Evolutionary conservation across 1,140 invertebrate genomes (phyloP).

Genomic region (Bombus confusus): DNA sequence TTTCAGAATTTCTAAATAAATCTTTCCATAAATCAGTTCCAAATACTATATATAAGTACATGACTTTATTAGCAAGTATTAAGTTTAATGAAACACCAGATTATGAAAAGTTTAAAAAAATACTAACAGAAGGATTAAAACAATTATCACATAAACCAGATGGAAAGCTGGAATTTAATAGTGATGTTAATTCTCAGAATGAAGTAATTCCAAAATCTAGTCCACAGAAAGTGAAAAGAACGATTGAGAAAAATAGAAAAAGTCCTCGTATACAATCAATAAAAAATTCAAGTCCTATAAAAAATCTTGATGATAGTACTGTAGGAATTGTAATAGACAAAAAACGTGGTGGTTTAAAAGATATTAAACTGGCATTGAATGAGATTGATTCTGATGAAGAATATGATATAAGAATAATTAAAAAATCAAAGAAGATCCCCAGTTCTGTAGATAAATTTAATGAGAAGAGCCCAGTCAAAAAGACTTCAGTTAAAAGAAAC

Average conservation of each 20-base stretch:
- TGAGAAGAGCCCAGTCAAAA: constrained; percentile 47
- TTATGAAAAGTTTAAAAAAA: constrained; percentile 77
- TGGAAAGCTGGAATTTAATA: constrained; percentile 76
- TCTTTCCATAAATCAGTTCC: constrained; percentile 85
- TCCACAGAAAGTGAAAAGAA: constrained; percentile 57
- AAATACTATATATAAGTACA: constrained; percentile 71
- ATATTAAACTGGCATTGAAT: constrained; percentile 70
- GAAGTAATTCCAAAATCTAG: constrained; percentile 23
- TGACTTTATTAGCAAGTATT: constrained; percentile 66
- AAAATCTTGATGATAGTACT: constrained; percentile 70
- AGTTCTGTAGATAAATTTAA: constrained; percentile 9
- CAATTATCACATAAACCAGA: constrained; percentile 71
- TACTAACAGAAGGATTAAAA: constrained; percentile 73
- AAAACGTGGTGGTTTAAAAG: constrained; percentile 72
- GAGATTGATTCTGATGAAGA: constrained; percentile 75
- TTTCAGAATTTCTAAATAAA: constrained; percentile 84
- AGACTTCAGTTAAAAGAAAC: constrained; percentile 38
- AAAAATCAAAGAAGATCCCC: constrained; percentile 65
- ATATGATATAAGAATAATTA: constrained; percentile 78
- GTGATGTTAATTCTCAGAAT: neutral
- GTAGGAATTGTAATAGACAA: constrained; percentile 74
- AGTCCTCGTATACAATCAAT: constrained; percentile 59
- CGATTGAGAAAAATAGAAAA: constrained; percentile 29
- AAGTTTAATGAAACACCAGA: constrained; percentile 76
- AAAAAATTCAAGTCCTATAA: constrained; percentile 41